Base-by-base conservation (phyloP, 2,113 vertebrate genomes). In the Grantiella picta region DNA sequence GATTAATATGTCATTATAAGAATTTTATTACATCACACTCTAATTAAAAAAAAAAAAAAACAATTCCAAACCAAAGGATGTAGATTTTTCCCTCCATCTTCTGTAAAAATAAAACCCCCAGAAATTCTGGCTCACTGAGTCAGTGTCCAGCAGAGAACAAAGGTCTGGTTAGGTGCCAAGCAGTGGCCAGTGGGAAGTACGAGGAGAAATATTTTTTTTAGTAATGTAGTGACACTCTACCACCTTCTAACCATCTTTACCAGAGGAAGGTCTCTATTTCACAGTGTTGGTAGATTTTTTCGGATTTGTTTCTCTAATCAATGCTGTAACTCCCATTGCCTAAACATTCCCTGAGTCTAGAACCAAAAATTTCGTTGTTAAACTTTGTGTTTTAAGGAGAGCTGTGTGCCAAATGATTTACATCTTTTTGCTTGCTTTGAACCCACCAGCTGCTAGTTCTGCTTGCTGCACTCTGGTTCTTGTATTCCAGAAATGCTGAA, bases 201-300 rank as follows among this genome's bases (percentile, higher is more conserved):
- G 31, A 42, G 42, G 15, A 76, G 23, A 54, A 93, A 64, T 27
- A 6, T 0, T 24, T n/a, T 76, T 72, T 11, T 11, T 8, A 31
- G 4, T 15, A 45, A 28, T 1, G 1, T 3, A 8, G 42, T 33
- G 12, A 10, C 42, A 1, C 5, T 60, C 20, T 16, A 2, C 7
- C 7, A 38, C 11, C 23, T 13, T 14, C 53, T 21, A 21, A 18
- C 3, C 42, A 5, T 9, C 15, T 2, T 21, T 9, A 20, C n/a
- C 35, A 20, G 45, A 81, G 25, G 45, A 44, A 38, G 1, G 1
- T 23, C 49, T 76, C 42, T 13, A 0, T 20, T 65, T 23, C 45
- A 42, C 45, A 22, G 12, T 12, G 10, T 28, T 63, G 57, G 25
- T 4, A 19, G 66, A 5, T 28, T 76, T 65, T 45, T 15, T 38